Percentiles rank a stretch among this genome's conserved stretches.
phyloP scores from a whole-genome alignment of 2,888 invertebrate genomes.

The Noctua pronuba region DNA sequence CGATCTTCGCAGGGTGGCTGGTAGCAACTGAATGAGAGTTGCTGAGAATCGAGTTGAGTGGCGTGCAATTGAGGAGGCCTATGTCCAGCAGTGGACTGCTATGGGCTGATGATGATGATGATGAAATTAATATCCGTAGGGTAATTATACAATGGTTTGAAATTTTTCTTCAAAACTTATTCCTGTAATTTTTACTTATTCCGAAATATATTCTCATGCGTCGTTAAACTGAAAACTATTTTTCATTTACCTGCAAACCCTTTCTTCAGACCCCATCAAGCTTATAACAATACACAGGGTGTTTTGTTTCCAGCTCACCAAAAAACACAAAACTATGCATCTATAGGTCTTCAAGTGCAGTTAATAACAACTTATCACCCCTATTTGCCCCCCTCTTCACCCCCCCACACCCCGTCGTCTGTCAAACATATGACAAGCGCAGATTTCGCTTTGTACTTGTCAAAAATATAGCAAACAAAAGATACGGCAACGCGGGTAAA shows the following conservation, averaged over 20 bases:
- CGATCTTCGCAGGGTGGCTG: too few species aligned
- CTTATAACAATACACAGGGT: constrained; percentile 18
- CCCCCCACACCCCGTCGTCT: constrained; percentile 76
- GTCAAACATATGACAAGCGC: constrained; percentile 90
- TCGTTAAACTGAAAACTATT: not conserved
- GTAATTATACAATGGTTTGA: not conserved
- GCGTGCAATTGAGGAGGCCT: too few species aligned
- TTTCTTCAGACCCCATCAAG: constrained; percentile 26
- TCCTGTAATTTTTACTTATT: not conserved
- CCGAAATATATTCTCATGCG: not conserved
- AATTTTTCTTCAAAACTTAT: not conserved
- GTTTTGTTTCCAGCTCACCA: constrained; percentile 39
- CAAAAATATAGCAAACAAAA: constrained; percentile 91
- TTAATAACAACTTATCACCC: constrained; percentile 89
- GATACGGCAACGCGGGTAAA: constrained; percentile 88
- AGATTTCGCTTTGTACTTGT: constrained; percentile 90
- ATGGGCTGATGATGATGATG: too few species aligned
- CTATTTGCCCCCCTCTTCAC: constrained; percentile 63
- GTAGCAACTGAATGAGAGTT: too few species aligned
- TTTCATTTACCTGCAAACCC: constrained; percentile 14
- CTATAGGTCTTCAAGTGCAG: constrained; percentile 83
- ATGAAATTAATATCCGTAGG: not conserved
- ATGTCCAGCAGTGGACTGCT: too few species aligned
- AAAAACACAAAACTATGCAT: constrained; percentile 63
- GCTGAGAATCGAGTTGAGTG: too few species aligned